Evolutionary conservation across 2,113 vertebrate species (phyloP), one percentile per base, ranked within the genome.

Genomic region (Ammodytes marinus): DNA sequence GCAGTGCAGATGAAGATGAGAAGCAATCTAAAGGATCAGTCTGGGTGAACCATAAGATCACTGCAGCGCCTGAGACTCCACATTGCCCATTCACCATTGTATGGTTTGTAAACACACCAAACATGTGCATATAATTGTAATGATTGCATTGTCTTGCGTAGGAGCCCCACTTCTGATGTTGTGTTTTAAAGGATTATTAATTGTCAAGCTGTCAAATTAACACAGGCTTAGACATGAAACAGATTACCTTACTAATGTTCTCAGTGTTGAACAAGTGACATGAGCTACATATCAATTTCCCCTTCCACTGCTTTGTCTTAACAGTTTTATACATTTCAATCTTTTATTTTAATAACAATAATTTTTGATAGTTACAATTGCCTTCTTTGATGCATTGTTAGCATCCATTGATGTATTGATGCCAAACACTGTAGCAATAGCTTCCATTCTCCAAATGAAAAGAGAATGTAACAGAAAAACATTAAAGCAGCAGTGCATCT

Each of bases 1-100:
- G 89, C 90, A 90, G 77, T 86, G 86, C 86, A 90, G 91, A 91
- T 89, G 78, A 92, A 84, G 86, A 93, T 74, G 67, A 88, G 69
- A 83, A 55, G 67, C 85, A 85, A 87, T 82, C 57, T 63, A 80
- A 84, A 80, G 57, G 64, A 88, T 86, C 77, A 69, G 74, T 77
- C 65, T 61, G 82, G 73, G 83, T 83, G 82, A 83, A 82, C 85
- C 75, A 86, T 64, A 50, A 86, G 60, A 77, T 59, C 68, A 59
- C 40, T 57, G 83, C 46, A 6, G 27, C 27, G 27, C 27, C 45
- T 13, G 79, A 70, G 75, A 67, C 69, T 80, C 35, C n/a, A n/a
- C 74, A 9, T 75, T 85, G 1, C 45, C 43, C 55, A 49, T 71
- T 85, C 45, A 64, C 46, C 53, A 73, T 84, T 74, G 52, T 39